Evolutionary conservation across 2,113 vertebrate species (phyloP), one percentile per base, ranked within the genome.

Genomic region (Diphyllodes magnificus): DNA sequence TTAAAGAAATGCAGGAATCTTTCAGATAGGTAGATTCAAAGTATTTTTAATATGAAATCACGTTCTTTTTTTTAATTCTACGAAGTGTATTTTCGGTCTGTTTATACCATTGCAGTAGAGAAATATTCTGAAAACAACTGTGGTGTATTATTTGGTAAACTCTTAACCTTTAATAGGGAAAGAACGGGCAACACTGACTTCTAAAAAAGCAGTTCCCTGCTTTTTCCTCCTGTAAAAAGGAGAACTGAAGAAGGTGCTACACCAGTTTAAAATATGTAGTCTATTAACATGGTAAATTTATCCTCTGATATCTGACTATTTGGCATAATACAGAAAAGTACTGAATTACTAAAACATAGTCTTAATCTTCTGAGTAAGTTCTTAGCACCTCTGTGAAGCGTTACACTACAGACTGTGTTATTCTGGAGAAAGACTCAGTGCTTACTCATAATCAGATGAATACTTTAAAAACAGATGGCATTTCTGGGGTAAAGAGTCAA

Each of bases 331-430:
- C 6, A 70, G 37, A 65, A 76, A 61, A 82, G 8, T 60, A 86
- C 7, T 51, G 10, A 72, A 39, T 56, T 77, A 33, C 15, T 49
- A 66, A 70, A 3, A 57, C 11, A 27, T 17, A 42, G 9, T 59
- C 18, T 77, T 95, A 81, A 93, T 30, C 23, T 83, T 73, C 27
- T 2, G 7, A 80, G 45, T 28, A 59, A 50, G 4, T 66, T 87
- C 28, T 65, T 50, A 66, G 1, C 3, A 27, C 2, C 4, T 56
- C 42, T 49, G 3, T 51, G 63, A 80, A 80, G 14, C 0, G 3
- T 72, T 80, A 51, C 13, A 9, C 7, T 50, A 35, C 9, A 21
- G 17, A 63, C 9, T 33, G 6, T 31, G 4, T 6, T 86, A 28
- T n/a, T 31, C 7, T 60, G 11, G 11, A 73, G 45, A 69, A 35